Conservation (phyloP, 30 jellyfish, hydroid and myxozoan species). For the Aurelia coerulea region DNA sequence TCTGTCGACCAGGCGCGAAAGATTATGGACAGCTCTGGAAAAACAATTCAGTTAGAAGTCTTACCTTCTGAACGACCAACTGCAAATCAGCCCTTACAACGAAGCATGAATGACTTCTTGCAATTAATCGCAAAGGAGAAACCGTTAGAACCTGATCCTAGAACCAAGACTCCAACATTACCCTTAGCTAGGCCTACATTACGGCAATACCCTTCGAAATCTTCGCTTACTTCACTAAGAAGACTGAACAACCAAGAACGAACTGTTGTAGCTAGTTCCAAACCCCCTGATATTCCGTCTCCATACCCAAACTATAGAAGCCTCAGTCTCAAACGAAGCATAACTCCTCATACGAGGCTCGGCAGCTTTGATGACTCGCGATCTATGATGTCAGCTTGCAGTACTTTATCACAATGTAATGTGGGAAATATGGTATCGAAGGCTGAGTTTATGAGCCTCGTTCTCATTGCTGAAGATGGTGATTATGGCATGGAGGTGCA, state of each 20-base stretch:
- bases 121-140: conserved; percentile 47
- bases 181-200: conserved; percentile 38
- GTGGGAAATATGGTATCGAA: conserved; percentile 62
- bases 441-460: conserved; percentile 61
- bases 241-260: conserved; percentile 52
- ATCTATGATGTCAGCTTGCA: conserved; percentile 57
- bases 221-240: conserved; percentile 54
- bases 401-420: conserved; percentile 68
- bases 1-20: conserved; percentile 77
- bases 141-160: conserved; percentile 15
- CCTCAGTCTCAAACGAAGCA: conserved; percentile 56
- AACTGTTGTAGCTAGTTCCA: conserved; percentile 7
- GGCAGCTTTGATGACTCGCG: conserved; percentile 67
- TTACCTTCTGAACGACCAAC: conserved; percentile 28
- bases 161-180: conserved; percentile 23
- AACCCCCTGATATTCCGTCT: conserved; percentile 26
- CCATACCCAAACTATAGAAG: conserved; percentile 32
- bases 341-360: conserved; percentile 13
- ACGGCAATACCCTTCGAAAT: conserved; percentile 54
- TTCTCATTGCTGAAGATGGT: conserved; percentile 59
- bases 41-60: conserved; percentile 43
- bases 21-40: conserved; percentile 54
- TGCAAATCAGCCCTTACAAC: neutral
- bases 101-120: conserved; percentile 49
- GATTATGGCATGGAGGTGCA: conserved; percentile 78